phyloP scores from a whole-genome alignment of 2,888 invertebrate genomes.

The Augiades crinisus region DNA sequence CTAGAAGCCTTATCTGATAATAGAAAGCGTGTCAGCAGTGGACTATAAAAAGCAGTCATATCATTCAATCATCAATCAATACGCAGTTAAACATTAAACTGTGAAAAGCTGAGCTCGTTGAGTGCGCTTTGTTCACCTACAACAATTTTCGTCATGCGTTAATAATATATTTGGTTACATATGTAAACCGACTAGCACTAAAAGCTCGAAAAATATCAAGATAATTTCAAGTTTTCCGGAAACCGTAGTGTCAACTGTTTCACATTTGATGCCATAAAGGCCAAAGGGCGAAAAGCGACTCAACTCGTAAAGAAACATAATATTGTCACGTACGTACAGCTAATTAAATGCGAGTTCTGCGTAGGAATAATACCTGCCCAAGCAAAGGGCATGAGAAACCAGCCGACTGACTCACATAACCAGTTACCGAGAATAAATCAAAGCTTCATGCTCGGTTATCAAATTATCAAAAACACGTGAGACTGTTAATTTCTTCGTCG shows the following conservation, averaged over 20 bases:
- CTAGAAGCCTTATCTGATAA: too few relatives aligned
- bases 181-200: too few relatives aligned
- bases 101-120: too few relatives aligned
- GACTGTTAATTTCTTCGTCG: conserved; percentile 72
- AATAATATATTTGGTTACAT: too few relatives aligned
- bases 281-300: background rate
- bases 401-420: conserved; percentile 56
- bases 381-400: conserved; percentile 63
- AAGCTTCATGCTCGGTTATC: conserved; percentile 66
- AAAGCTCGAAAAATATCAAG: too few relatives aligned
- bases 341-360: conserved; percentile 19
- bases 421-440: conserved; percentile 71
- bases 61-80: too few relatives aligned
- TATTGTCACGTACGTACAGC: conserved; percentile 8
- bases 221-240: background rate
- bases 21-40: too few relatives aligned
- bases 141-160: too few relatives aligned
- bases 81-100: too few relatives aligned
- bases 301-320: background rate
- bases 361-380: conserved; percentile 22
- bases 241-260: background rate
- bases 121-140: too few relatives aligned
- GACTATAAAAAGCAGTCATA: too few relatives aligned
- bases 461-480: conserved; percentile 79
- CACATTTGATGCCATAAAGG: background rate